Percentiles rank a stretch among this genome's conserved stretches.
Conservation (phyloP, 2,797 vertebrate genomes). For the Euphonia xanthogaster region DNA sequence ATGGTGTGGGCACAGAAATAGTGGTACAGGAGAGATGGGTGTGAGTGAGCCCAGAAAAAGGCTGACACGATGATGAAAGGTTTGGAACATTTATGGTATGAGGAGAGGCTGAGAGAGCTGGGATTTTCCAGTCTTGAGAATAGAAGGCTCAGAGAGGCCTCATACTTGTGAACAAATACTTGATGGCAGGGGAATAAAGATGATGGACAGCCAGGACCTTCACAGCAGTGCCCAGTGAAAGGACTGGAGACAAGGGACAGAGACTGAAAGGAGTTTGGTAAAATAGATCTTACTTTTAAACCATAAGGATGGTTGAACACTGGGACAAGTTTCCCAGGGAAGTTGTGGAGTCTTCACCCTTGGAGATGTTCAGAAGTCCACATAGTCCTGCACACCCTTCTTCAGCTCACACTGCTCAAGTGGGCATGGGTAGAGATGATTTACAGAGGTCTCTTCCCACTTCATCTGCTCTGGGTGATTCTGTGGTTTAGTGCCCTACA, state of each 20-base stretch:
- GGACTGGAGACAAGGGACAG: background rate
- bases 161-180: background rate
- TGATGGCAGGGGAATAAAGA: background rate
- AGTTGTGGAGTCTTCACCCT: background rate
- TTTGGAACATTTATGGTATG: background rate
- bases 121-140: background rate
- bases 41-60: background rate
- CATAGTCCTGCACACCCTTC: background rate
- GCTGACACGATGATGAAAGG: background rate
- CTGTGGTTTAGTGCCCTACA: background rate
- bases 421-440: rapidly evolving
- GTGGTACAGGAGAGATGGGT: background rate
- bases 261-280: background rate
- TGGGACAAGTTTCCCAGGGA: background rate
- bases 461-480: background rate
- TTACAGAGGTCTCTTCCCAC: background rate
- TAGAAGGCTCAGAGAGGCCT: background rate
- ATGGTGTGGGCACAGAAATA: background rate
- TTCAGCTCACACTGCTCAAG: background rate
- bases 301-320: background rate
- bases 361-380: rapidly evolving
- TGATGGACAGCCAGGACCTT: background rate
- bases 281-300: no score
- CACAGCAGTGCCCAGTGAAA: background rate
- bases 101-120: background rate